Percentiles rank a stretch among this genome's conserved stretches.
Conservation (phyloP, 1,140 invertebrate species). For the Aporrectodea caliginosa region DNA sequence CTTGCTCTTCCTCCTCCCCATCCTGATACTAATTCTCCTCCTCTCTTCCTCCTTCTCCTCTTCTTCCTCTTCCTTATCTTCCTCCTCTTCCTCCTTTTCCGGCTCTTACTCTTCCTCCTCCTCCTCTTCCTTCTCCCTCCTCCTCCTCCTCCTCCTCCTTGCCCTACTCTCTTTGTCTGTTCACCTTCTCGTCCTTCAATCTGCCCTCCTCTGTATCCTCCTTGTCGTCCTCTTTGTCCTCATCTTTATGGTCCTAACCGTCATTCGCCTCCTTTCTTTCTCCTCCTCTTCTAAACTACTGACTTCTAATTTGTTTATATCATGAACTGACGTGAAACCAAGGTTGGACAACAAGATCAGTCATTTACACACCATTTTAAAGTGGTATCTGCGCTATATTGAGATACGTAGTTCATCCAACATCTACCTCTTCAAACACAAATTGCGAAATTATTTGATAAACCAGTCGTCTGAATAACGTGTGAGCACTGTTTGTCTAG, state of each 20-base stretch:
- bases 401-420: background rate
- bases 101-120: background rate
- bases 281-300: too few relatives aligned
- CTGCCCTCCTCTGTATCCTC: background rate
- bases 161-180: background rate
- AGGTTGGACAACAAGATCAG: too few relatives aligned
- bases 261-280: background rate
- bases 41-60: background rate
- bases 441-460: too few relatives aligned
- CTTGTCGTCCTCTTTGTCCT: background rate
- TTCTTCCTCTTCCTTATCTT: background rate
- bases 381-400: too few relatives aligned
- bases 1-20: background rate
- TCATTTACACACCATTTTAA: too few relatives aligned
- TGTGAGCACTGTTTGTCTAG: too few relatives aligned
- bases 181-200: background rate
- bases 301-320: too few relatives aligned
- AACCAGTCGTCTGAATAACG: too few relatives aligned
- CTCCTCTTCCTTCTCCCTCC: background rate
- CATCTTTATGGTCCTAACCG: background rate
- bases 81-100: background rate
- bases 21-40: background rate
- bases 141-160: background rate
- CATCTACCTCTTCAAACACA: background rate
- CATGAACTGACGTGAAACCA: too few relatives aligned